Percentiles rank a stretch among this genome's conserved stretches.
Evolutionary conservation across 2,888 invertebrate species (phyloP).

Genomic region (Hyppa rectilinea): DNA sequence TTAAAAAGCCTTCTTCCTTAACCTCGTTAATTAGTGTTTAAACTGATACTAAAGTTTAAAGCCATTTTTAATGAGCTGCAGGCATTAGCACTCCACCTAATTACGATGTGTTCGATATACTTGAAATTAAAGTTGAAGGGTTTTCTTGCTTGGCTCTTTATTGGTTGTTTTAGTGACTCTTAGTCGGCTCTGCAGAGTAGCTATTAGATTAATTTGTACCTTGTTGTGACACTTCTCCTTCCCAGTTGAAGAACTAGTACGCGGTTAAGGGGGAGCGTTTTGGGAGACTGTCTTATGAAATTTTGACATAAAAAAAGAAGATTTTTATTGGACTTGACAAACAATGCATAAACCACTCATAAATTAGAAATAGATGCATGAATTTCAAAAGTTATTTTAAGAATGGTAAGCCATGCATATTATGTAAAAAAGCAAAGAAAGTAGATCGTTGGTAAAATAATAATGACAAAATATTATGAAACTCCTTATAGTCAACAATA

Average conservation of each 20-base stretch:
- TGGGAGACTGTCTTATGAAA: background rate
- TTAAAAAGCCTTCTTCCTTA: constrained; percentile 3
- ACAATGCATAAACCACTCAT: background rate
- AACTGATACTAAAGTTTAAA: constrained; percentile 32
- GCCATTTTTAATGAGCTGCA: constrained; percentile 25
- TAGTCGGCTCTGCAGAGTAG: background rate
- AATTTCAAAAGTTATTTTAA: background rate
- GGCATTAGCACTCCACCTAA: constrained; percentile 43
- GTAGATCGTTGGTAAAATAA: background rate
- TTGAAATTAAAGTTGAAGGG: constrained; percentile 16
- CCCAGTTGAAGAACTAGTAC: background rate
- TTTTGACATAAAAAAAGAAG: background rate
- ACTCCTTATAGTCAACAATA: no score
- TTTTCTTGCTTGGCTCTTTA: background rate
- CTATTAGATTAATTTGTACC: background rate
- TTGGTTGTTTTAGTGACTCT: background rate
- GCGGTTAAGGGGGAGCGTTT: background rate
- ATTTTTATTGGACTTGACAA: background rate
- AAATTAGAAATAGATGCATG: background rate
- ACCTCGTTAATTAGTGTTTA: constrained; percentile 35
- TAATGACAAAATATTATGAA: background rate
- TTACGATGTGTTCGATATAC: constrained; percentile 17
- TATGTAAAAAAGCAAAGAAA: no score
- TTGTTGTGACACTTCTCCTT: background rate
- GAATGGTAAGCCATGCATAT: no score